Percentiles rank a stretch among this genome's conserved stretches.
Evolutionary conservation across 2,113 vertebrate species (phyloP).

Genomic region (Thamnophis sirtalis): DNA sequence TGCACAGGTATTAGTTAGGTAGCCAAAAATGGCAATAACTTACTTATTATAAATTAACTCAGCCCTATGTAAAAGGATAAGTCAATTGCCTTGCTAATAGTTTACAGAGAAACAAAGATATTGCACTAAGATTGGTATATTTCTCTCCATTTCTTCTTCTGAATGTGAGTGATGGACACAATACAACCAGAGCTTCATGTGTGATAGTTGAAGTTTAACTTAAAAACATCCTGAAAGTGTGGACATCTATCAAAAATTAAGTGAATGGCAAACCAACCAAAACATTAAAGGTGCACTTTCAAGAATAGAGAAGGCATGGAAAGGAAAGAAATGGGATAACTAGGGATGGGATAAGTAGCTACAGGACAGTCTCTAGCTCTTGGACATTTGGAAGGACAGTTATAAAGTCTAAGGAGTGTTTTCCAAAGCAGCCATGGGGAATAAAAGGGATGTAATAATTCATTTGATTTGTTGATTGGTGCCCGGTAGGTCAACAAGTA

Average conservation of each 20-base stretch:
- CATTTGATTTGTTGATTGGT: neutral
- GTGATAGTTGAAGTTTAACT: neutral
- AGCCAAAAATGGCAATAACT: neutral
- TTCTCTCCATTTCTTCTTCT: neutral
- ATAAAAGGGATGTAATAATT: neutral
- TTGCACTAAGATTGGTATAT: neutral
- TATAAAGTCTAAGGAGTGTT: neutral
- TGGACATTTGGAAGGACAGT: neutral
- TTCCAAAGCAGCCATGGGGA: neutral
- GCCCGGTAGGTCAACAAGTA: neutral
- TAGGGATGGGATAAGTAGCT: neutral
- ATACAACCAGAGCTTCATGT: neutral
- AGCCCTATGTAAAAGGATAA: neutral
- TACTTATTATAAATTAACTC: neutral
- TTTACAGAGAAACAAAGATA: neutral
- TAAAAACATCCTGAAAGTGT: neutral
- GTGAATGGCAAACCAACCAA: neutral
- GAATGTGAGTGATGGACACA: neutral
- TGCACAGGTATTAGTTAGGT: neutral
- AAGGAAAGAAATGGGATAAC: neutral
- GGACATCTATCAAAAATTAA: neutral
- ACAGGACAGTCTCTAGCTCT: neutral
- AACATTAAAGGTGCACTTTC: neutral
- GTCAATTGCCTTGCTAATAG: neutral
- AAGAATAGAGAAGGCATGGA: neutral